Base-by-base conservation (phyloP, 2,888 invertebrate species). In the Pammene fasciana region DNA sequence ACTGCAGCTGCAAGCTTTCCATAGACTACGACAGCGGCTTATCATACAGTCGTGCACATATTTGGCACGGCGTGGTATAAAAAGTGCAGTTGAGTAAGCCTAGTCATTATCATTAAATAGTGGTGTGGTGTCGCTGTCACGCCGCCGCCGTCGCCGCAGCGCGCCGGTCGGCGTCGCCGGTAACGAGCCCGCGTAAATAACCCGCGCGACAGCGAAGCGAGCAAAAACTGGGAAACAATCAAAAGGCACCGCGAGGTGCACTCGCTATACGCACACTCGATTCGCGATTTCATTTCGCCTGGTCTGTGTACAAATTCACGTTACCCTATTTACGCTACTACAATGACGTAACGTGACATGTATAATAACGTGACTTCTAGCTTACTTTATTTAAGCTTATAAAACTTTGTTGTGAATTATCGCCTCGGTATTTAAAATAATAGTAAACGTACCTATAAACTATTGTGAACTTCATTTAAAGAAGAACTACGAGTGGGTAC, bases 211-310 rank as follows among this genome's bases (percentile, higher is more conserved):
- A 59, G 50, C 34, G 18, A 55, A 59, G 50, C 34, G 18, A 55
- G 62, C 68, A 68, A 68, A 68, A 68, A 68, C 68, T 68, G 56
- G 56, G 62, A 68, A 68, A 68, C 68, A 68, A 68, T 68, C 68
- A 68, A 68, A 68, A 62, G 68, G 56, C 68, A 62, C 68, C 68
- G 68, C 62, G 62, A 9, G 46, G 50, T 14, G 50, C 50, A 36
- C 34, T 41, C 68, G 50, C 62, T 41, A 16, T 57, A 1, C 50
- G 62, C 10, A 0, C 8, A 10, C 0, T 3, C 34, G 68, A 68
- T 68, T 68, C 56, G 62, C 43, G n/a, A 52, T 7, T 6, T 38
- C 14, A 59, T 26, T 50, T 50, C 16, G 41, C 56, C 13, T n/a
- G 13, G 0, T 14, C 2, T 10, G 10, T 18, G 50, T 9, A 16